Evolutionary conservation across 1,140 invertebrate species (phyloP), one percentile per base, ranked within the genome.

Genomic region (Drosophila truncata): DNA sequence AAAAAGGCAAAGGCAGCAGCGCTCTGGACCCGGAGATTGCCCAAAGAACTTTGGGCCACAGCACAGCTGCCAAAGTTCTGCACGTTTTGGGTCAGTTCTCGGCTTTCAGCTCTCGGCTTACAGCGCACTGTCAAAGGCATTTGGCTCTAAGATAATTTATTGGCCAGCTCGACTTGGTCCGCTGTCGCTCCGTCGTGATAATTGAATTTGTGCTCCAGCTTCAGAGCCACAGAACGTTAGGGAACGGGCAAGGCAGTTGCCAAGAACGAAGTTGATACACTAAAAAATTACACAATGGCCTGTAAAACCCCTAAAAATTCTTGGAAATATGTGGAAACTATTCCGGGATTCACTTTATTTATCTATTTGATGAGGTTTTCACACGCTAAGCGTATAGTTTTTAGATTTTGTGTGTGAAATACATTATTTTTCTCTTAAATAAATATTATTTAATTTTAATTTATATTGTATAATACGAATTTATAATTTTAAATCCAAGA

Each of bases 71-170:
- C 74, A 77, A 60, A 55, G 59, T 54, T 65, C 66, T 81, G 85
- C 85, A 88, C 85, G 85, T 88, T 88, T 90, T 82, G 70, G 85
- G 85, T 83, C 85, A 88, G 83, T 67, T 85, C 54, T 47, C 62
- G 58, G 47, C 49, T 54, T 33, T 35, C 61, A 54, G 60, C 78
- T 85, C 54, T 47, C 65, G 58, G 47, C 60, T 63, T 33, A 41
- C 61, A 62, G 60, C 75, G 85, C 72, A 85, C 86, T 90, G 82
- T 90, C 86, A 90, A 88, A 90, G 86, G 60, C 82, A 90, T 90
- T 90, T 82, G 85, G 85, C 85, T 88, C 70, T 72, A 72, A 90
- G 85, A 88, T 88, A 88, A 88, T 88, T 90, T 90, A 91, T 90
- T 90, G 85, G 85, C 82, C 69, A 72, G 81, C 81, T 63, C 65